Conservation (phyloP, 2,113 vertebrate species). For the Anolis sagrei region DNA sequence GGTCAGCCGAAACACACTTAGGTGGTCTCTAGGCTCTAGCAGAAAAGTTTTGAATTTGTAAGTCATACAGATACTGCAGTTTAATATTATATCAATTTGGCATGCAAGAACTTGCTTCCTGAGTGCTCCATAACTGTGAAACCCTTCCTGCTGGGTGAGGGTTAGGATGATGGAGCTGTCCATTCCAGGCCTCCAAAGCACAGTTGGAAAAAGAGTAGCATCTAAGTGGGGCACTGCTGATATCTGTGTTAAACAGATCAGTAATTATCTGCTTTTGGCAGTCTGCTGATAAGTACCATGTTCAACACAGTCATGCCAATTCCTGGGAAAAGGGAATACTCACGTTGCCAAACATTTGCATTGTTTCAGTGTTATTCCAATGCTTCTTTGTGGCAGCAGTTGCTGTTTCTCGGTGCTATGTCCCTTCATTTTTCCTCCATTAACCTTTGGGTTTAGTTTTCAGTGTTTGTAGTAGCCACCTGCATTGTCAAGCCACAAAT, state of each 20-base stretch:
- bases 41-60: not conserved
- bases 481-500: not conserved
- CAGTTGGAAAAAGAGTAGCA: not conserved
- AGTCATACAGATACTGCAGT: not conserved
- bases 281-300: not conserved
- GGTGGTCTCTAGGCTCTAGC: not conserved
- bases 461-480: not conserved
- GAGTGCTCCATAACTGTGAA: not conserved
- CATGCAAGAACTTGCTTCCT: not conserved
- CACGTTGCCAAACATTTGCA: not conserved
- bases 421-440: not conserved
- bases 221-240: not conserved
- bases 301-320: not conserved
- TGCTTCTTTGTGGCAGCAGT: not conserved
- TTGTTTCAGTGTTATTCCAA: not conserved
- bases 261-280: not conserved
- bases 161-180: not conserved
- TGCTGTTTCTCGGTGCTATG: not conserved
- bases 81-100: not conserved
- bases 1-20: not conserved
- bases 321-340: not conserved
- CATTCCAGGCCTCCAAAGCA: not conserved
- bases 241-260: not conserved
- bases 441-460: not conserved
- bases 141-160: not conserved